Percentiles rank a stretch among this genome's conserved stretches.
Evolutionary conservation across 2,797 vertebrate species (phyloP).

Genomic region (Prunella strophiata): DNA sequence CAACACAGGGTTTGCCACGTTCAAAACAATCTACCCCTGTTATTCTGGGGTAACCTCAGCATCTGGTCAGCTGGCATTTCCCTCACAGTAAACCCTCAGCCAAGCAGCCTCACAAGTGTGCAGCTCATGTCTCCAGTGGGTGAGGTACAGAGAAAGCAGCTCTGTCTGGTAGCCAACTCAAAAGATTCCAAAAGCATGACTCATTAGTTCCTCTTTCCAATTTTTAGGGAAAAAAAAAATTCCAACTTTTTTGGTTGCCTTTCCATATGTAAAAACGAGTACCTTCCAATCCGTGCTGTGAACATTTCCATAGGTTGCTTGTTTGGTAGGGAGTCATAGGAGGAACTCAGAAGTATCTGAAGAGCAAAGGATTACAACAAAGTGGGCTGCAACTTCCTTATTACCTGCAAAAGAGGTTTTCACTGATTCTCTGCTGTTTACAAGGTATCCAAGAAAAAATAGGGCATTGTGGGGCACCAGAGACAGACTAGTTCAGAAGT

Average conservation of each 20-base stretch:
- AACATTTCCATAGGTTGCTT: not conserved
- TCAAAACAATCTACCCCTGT: rapidly evolving
- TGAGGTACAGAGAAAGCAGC: not conserved
- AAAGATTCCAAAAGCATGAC: not conserved
- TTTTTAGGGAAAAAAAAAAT: not conserved
- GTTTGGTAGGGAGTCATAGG: not conserved
- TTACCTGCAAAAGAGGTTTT: not conserved
- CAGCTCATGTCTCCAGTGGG: not conserved
- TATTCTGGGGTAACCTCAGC: not conserved
- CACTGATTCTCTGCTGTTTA: not conserved
- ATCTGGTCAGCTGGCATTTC: not conserved
- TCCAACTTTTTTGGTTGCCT: not conserved
- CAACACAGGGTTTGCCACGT: not conserved
- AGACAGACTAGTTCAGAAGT: not conserved
- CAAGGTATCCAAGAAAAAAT: not conserved
- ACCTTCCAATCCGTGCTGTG: not conserved
- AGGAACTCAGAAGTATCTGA: not conserved
- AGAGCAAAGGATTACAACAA: not conserved
- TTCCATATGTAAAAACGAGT: not conserved
- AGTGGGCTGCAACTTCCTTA: not conserved
- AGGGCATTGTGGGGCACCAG: not conserved
- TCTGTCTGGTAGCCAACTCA: not conserved
- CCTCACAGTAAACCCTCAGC: not conserved
- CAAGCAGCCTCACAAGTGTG: not conserved
- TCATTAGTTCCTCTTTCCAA: not conserved